These are phyloP conservation scores for Mesaphorura yosii DNA, from an alignment of 1,140 invertebrate genomes.

Conservation along the genomic window DNA sequence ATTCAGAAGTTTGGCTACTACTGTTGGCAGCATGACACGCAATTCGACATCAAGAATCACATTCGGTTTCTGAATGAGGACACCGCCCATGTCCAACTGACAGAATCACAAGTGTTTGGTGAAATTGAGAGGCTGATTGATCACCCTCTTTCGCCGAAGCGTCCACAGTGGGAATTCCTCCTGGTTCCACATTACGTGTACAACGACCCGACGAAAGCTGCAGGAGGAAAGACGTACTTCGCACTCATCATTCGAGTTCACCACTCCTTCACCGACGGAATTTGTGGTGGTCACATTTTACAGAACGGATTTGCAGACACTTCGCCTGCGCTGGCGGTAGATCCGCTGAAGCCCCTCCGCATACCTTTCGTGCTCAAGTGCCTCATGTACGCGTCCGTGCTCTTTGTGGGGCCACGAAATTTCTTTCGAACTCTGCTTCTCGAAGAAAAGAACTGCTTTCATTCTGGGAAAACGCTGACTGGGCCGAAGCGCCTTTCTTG, in stretches of 20 bases:
- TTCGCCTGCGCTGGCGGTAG: conserved; percentile 14
- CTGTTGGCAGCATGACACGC: no score
- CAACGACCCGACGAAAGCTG: conserved; percentile 4
- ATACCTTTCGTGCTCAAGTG: conserved; percentile 3
- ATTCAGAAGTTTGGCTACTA: no score
- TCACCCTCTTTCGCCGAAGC: conserved; percentile 6
- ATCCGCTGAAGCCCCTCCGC: conserved; percentile 13
- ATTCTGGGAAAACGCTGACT: conserved; percentile 16
- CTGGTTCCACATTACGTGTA: conserved; percentile 23
- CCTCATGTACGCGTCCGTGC: not conserved
- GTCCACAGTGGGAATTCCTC: conserved; percentile 23
- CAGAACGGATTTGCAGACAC: conserved; percentile 21
- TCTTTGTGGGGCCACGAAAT: conserved; percentile 7
- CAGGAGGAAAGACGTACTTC: conserved; percentile 6
- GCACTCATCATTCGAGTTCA: conserved; percentile 22
- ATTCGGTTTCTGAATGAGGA: not conserved
- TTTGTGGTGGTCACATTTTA: conserved; percentile 20
- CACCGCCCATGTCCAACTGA: not conserved
- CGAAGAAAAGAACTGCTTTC: conserved; percentile 25
- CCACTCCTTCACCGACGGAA: conserved; percentile 27
- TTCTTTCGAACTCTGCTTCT: conserved; percentile 19
- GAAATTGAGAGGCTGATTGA: conserved; percentile 15
- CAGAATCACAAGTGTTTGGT: conserved; percentile 10
- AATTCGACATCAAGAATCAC: conserved; percentile 4
- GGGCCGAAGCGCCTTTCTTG: conserved; percentile 21